A percentile compares a stretch with the other conserved stretches of the same genome.
phyloP scores from a whole-genome alignment of 1,140 invertebrate genomes.

The Bursaphelenchus mucronatus region DNA sequence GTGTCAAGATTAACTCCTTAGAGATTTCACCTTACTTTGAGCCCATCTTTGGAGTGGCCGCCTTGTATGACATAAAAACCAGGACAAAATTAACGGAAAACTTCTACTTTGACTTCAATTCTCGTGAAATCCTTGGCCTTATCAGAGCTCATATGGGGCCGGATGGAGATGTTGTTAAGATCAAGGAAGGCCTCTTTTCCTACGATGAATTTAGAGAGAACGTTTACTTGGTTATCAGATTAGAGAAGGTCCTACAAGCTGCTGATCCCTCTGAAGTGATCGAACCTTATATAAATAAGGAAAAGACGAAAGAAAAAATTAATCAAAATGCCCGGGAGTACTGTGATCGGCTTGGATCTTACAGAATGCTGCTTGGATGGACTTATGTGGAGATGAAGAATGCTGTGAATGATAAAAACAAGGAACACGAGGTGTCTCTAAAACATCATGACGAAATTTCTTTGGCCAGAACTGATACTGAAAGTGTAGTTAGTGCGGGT shows the following conservation, averaged over 20 bases:
- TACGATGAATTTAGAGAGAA: conserved; percentile 15
- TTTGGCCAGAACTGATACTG: conserved; percentile 27
- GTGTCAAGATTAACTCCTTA: not conserved
- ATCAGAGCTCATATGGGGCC: conserved; percentile 21
- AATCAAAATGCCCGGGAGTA: conserved; percentile 62
- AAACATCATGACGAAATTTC: conserved; percentile 16
- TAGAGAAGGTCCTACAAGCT: conserved; percentile 48
- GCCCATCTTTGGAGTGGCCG: conserved; percentile 46
- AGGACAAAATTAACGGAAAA: conserved; percentile 49
- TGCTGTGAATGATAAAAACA: conserved; percentile 23
- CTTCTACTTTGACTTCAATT: conserved; percentile 55
- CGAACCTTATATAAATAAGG: conserved; percentile 50
- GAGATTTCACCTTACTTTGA: conserved; percentile 45
- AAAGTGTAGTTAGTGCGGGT: conserved; percentile 31
- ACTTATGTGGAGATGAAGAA: conserved; percentile 67
- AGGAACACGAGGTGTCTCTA: conserved; percentile 8
- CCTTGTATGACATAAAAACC: conserved; percentile 48
- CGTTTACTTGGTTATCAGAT: conserved; percentile 27
- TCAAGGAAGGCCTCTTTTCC: conserved; percentile 21
- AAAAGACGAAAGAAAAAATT: conserved; percentile 53
- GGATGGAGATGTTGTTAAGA: conserved; percentile 22
- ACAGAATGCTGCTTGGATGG: conserved; percentile 93
- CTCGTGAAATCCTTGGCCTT: conserved; percentile 24
- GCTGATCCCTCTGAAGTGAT: conserved; percentile 42
- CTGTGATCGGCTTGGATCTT: conserved; percentile 78